Conservation (phyloP, 1,140 invertebrate species). For the Drosophila pallidifrons region DNA sequence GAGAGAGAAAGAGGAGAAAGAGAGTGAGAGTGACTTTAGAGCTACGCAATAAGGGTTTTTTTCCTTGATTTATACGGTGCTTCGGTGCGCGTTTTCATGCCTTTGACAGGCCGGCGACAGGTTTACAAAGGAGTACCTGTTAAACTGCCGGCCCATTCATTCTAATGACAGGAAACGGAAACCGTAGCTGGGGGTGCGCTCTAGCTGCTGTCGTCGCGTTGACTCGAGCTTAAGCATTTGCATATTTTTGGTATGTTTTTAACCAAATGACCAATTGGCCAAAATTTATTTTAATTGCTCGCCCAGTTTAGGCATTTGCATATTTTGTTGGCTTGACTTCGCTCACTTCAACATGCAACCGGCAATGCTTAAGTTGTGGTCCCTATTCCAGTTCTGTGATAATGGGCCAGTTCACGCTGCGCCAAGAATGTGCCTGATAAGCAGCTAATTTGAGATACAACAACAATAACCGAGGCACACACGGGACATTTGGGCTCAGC, state of each 20-base stretch:
- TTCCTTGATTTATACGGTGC: conserved; percentile 79
- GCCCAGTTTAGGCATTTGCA: conserved; percentile 55
- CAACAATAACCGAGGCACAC: conserved; percentile 28
- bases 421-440: conserved; percentile 74
- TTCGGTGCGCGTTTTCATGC: conserved; percentile 78
- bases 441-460: conserved; percentile 78
- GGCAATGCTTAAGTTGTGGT: not conserved
- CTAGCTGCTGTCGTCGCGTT: conserved; percentile 39
- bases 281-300: conserved; percentile 80
- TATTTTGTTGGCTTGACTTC: conserved; percentile 29
- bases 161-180: conserved; percentile 76
- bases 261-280: conserved; percentile 81
- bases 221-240: conserved; percentile 55
- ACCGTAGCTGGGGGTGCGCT: conserved; percentile 46
- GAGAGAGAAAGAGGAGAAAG: not conserved
- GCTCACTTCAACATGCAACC: conserved; percentile 49
- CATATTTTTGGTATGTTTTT: conserved; percentile 71
- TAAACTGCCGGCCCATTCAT: conserved; percentile 43
- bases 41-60: conserved; percentile 4
- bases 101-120: conserved; percentile 76
- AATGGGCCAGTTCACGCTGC: conserved; percentile 74
- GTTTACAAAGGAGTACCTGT: conserved; percentile 38
- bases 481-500: conserved; percentile 57
- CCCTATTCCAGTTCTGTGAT: conserved; percentile 26
- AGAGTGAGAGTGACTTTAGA: conserved; percentile 56